These are phyloP conservation scores for Brenthis ino DNA, from an alignment of 2,888 invertebrate species.

Conservation along the genomic window DNA sequence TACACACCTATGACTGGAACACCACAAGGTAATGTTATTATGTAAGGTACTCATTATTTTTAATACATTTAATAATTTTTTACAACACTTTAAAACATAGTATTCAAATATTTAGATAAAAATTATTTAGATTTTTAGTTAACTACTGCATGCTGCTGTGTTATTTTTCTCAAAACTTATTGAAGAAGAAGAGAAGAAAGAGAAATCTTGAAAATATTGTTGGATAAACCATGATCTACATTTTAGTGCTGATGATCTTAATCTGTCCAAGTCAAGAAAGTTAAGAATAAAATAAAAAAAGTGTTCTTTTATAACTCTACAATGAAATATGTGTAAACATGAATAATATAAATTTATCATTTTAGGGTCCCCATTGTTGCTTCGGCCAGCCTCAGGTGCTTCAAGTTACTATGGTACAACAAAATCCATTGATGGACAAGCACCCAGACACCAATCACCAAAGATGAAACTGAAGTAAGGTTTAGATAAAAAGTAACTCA, in stretches of 20 bases:
- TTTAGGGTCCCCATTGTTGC: conserved; percentile 82
- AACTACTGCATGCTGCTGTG: no score
- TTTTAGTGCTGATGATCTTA: no score
- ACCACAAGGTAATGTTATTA: conserved; percentile 56
- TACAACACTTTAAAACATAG: not conserved
- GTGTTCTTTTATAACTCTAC: no score
- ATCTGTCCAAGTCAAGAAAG: no score
- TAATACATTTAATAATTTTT: not conserved
- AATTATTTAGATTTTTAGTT: no score
- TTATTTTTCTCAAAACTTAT: no score
- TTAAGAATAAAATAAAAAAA: no score
- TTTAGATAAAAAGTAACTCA: not conserved
- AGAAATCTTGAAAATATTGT: no score
- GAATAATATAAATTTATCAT: not conserved
- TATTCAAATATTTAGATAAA: not conserved
- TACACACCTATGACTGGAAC: conserved; percentile 86
- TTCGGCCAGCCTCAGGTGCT: conserved; percentile 83
- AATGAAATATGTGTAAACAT: not conserved
- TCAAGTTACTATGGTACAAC: conserved; percentile 83
- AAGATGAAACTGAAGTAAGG: conserved; percentile 95
- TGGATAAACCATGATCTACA: no score
- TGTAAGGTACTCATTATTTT: not conserved
- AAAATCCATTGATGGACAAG: conserved; percentile 81
- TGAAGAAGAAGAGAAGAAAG: no score
- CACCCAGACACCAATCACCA: conserved; percentile 89